Conservation (phyloP, 2,797 vertebrate species). For the Caiman crocodilus region DNA sequence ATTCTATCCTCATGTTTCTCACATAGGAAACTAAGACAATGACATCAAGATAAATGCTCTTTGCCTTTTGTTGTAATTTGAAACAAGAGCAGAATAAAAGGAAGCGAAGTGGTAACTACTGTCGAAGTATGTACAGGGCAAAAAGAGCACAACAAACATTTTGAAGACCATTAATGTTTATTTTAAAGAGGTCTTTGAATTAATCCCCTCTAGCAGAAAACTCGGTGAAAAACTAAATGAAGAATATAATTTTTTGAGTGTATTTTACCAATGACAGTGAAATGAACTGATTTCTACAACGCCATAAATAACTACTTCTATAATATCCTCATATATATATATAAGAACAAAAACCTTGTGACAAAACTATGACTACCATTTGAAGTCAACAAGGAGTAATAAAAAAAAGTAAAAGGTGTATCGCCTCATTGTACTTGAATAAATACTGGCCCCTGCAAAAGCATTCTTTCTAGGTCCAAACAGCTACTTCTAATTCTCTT, state of each 20-base stretch:
- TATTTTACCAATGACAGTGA: neutral
- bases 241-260: neutral
- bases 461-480: neutral
- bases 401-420: neutral
- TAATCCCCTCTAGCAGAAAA: neutral
- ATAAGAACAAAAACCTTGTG: neutral
- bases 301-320: neutral
- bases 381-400: neutral
- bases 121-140: neutral
- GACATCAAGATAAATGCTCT: neutral
- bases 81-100: neutral
- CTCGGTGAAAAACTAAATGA: neutral
- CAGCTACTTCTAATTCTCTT: neutral
- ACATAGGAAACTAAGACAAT: neutral
- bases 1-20: no score
- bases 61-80: neutral
- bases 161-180: neutral
- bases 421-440: neutral
- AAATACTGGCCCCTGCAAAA: neutral
- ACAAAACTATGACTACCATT: neutral
- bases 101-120: neutral
- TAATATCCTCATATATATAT: neutral
- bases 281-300: neutral
- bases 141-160: neutral
- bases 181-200: neutral